phyloP scores from a whole-genome alignment of 2,113 vertebrate genomes.

The Antennarius striatus region DNA sequence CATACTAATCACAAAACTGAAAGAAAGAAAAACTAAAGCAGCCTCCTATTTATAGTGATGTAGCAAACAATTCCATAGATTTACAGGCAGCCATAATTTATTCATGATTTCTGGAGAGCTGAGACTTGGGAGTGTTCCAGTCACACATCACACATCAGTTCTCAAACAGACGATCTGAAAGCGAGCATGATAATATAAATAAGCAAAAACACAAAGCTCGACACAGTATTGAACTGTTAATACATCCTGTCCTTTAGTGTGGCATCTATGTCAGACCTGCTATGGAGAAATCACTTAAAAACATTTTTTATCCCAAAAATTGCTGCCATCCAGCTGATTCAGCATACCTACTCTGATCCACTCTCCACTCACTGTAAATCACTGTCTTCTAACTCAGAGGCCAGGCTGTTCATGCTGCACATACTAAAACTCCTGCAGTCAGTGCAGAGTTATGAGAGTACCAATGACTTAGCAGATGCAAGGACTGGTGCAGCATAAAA shows the following conservation, averaged over 20 bases:
- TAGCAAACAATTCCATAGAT: constrained; percentile 27
- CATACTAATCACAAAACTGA: constrained; percentile 8
- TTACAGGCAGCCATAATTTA: constrained; percentile 50
- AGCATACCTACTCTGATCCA: constrained; percentile 28
- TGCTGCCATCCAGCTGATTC: constrained; percentile 29
- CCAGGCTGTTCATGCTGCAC: constrained; percentile 5
- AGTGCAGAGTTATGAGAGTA: constrained; percentile 8
- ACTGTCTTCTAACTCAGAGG: constrained; percentile 13
- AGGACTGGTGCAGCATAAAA: constrained; percentile 29
- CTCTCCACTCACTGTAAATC: constrained; percentile 40
- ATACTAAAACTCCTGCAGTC: constrained; percentile 40
- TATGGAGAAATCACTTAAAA: constrained; percentile 1
- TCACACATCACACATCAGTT: constrained; percentile 13
- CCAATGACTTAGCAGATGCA: constrained; percentile 44
- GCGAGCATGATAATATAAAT: constrained; percentile 1
- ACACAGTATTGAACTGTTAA: not conserved
- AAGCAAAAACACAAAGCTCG: constrained; percentile 1
- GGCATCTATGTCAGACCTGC: not conserved
- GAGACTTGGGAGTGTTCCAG: constrained; percentile 21
- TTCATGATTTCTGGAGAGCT: constrained; percentile 32
- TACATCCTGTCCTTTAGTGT: not conserved
- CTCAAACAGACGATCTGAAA: constrained; percentile 20
- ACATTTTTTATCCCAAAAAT: constrained; percentile 2
- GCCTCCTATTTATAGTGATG: constrained; percentile 14
- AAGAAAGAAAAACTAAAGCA: constrained; percentile 1